A percentile compares a stretch with the other conserved stretches of the same genome.
These are phyloP conservation scores for Drosophila varians DNA, from an alignment of 1,140 invertebrate genomes.

Conservation along the genomic window DNA sequence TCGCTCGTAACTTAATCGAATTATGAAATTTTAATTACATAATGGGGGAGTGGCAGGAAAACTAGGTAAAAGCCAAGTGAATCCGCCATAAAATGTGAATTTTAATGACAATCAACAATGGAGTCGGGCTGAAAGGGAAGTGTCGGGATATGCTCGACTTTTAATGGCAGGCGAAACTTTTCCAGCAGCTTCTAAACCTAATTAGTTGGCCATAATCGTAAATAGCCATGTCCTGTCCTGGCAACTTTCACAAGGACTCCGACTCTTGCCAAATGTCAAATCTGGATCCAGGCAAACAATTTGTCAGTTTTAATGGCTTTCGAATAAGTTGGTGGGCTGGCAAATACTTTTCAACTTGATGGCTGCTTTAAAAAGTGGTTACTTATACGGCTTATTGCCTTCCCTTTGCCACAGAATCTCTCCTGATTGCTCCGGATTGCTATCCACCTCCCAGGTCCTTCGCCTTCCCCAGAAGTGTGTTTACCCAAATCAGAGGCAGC, in stretches of 20 bases:
- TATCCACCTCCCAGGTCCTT: not conserved
- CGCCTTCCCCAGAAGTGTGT: slow-evolving; percentile 23
- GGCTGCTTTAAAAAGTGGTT: slow-evolving; percentile 56
- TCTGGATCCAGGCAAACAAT: slow-evolving; percentile 41
- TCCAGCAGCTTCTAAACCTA: slow-evolving; percentile 40
- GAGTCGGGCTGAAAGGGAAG: not conserved
- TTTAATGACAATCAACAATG: slow-evolving; percentile 40
- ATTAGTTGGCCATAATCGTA: slow-evolving; percentile 51
- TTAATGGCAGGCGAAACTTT: slow-evolving; percentile 45
- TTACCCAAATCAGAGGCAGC: slow-evolving; percentile 69
- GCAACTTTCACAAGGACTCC: slow-evolving; percentile 22
- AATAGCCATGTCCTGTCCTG: slow-evolving; percentile 44
- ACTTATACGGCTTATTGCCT: slow-evolving; percentile 80
- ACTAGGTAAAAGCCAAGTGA: slow-evolving; percentile 52
- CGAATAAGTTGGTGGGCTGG: slow-evolving; percentile 25
- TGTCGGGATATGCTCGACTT: slow-evolving; percentile 15
- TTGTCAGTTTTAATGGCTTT: slow-evolving; percentile 76
- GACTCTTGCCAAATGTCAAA: slow-evolving; percentile 11
- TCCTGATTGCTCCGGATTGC: slow-evolving; percentile 24
- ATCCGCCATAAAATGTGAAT: slow-evolving; percentile 50
- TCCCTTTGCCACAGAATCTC: slow-evolving; percentile 42
- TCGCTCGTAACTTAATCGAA: slow-evolving; percentile 51
- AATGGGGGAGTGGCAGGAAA: slow-evolving; percentile 21
- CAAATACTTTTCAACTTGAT: slow-evolving; percentile 45
- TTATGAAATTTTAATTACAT: slow-evolving; percentile 70